Conservation (phyloP, 2,113 vertebrate species). For the Mustela lutreola region DNA sequence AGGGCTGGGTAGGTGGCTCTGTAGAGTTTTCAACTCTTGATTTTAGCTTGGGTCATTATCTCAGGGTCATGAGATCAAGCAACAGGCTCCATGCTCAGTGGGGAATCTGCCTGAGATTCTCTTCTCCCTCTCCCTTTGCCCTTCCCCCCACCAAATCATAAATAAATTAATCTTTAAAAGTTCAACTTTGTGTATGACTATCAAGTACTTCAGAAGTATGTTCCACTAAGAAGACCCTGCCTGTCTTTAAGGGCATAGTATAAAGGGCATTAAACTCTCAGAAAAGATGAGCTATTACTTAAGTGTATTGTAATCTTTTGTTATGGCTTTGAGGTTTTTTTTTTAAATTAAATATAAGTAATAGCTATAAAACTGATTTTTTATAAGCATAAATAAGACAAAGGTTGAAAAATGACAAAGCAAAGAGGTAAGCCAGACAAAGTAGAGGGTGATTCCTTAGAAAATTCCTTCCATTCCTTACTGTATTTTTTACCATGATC, state of each 20-base stretch:
- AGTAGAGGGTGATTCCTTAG: neutral
- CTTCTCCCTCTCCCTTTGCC: neutral
- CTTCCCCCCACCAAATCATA: neutral
- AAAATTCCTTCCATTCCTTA: neutral
- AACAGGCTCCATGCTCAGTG: neutral
- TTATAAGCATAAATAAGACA: neutral
- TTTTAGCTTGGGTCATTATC: neutral
- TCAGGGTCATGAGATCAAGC: too few relatives aligned
- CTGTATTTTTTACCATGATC: neutral
- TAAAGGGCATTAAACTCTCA: neutral
- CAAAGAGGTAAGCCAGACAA: neutral
- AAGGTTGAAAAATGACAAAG: neutral
- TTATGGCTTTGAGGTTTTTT: neutral
- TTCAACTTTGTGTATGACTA: neutral
- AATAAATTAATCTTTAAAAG: neutral
- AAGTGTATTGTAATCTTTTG: neutral
- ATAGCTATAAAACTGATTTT: conserved; percentile 8
- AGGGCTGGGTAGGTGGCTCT: neutral
- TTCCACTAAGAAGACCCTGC: neutral
- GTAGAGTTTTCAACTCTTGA: neutral
- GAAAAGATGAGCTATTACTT: neutral
- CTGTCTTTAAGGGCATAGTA: neutral
- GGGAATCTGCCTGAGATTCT: neutral
- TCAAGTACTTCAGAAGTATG: neutral
- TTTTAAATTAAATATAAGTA: neutral